Conservation (phyloP, 2,888 invertebrate species). For the Pseudolycoriella hygida region DNA sequence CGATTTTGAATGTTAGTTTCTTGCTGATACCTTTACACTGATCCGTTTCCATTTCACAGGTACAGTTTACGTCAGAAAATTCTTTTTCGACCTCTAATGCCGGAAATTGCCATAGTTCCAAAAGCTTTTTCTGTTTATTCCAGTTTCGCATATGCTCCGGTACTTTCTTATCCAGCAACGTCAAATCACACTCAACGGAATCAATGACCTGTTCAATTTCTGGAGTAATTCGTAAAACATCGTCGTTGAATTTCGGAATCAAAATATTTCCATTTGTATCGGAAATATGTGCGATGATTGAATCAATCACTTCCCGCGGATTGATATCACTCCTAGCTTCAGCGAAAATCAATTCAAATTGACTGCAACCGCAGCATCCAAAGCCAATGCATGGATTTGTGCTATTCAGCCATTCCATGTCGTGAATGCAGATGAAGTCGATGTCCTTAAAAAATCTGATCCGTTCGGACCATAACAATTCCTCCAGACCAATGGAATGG, state of each 20-base stretch:
- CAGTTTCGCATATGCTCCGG: slow-evolving; percentile 22
- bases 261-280: slow-evolving; percentile 15
- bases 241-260: slow-evolving; percentile 25
- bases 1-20: not conserved
- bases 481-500: slow-evolving; percentile 23
- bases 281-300: not conserved
- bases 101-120: slow-evolving; percentile 30
- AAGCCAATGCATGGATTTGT: slow-evolving; percentile 29
- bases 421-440: slow-evolving; percentile 25
- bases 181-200: slow-evolving; percentile 14
- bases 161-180: slow-evolving; percentile 12
- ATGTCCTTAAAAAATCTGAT: slow-evolving; percentile 21
- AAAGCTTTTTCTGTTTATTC: slow-evolving; percentile 26
- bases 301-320: not conserved
- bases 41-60: no score
- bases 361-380: slow-evolving; percentile 25
- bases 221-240: slow-evolving; percentile 28
- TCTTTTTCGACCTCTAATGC: slow-evolving; percentile 19
- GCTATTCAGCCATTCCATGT: slow-evolving; percentile 29
- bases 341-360: slow-evolving; percentile 13
- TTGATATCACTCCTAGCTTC: not conserved
- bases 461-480: slow-evolving; percentile 16
- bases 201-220: slow-evolving; percentile 30
- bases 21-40: not conserved
- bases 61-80: slow-evolving; percentile 9